Percentiles rank a stretch among this genome's conserved stretches.
Evolutionary conservation across 1,140 invertebrate species (phyloP).

Genomic region (Lordiphosa clarofinis): DNA sequence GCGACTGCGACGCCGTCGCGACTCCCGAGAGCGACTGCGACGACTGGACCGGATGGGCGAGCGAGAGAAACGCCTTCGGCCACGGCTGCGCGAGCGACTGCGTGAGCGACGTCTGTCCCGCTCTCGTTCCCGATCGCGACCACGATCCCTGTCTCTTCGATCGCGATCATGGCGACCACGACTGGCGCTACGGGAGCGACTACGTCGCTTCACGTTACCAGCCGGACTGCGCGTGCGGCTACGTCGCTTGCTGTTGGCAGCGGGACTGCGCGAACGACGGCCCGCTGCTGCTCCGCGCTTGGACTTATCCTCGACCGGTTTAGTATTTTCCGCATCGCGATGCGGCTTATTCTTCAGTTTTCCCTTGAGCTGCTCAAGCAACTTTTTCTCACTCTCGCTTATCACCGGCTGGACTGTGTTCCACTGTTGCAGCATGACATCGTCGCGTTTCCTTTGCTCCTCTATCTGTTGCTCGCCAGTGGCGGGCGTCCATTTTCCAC

Average conservation of each 20-base stretch:
- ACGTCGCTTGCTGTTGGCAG: slow-evolving; percentile 22
- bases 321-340: slow-evolving; percentile 38
- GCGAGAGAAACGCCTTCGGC: slow-evolving; percentile 45
- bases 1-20: slow-evolving; percentile 42
- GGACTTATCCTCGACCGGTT: slow-evolving; percentile 40
- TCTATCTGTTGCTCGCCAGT: slow-evolving; percentile 35
- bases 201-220: slow-evolving; percentile 32
- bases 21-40: slow-evolving; percentile 46
- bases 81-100: slow-evolving; percentile 43
- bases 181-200: slow-evolving; percentile 51
- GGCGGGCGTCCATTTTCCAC: slow-evolving; percentile 67
- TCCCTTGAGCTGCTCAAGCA: slow-evolving; percentile 83
- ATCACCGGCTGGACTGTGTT: slow-evolving; percentile 82
- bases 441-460: slow-evolving; percentile 74
- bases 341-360: slow-evolving; percentile 73
- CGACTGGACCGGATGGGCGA: slow-evolving; percentile 37
- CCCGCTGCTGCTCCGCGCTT: slow-evolving; percentile 12
- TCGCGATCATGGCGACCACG: slow-evolving; percentile 45
- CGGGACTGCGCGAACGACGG: slow-evolving; percentile 40
- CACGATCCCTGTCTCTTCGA: slow-evolving; percentile 40
- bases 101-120: slow-evolving; percentile 34
- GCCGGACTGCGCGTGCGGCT: slow-evolving; percentile 16
- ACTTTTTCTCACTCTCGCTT: slow-evolving; percentile 82
- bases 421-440: slow-evolving; percentile 83
- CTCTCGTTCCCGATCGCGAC: slow-evolving; percentile 41